Base-by-base conservation (phyloP, 1,140 invertebrate genomes). In the Drosophila elegans region DNA sequence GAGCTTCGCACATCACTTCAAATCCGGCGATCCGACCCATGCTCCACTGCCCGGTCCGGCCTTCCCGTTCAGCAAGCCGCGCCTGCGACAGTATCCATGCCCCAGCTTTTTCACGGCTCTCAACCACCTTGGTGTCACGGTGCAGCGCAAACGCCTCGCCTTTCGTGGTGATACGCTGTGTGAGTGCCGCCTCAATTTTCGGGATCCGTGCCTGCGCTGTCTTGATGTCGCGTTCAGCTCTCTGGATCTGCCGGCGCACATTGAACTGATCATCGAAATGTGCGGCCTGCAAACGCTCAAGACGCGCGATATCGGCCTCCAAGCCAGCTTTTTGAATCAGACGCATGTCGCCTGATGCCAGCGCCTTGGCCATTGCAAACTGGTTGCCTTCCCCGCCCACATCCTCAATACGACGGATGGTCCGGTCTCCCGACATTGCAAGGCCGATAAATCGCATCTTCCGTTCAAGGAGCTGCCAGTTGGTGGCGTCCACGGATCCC, bases 181-280 rank as follows among this genome's bases (percentile, higher is more conserved):
- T 16, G 13, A 44, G 13, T 44, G 41, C 41, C 41, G 41, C 41
- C 41, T 44, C 41, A 44, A 44, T 44, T 44, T 44, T 44, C 41
- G 41, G 41, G 4, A 44, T 44, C 6, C 34, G 34, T 36, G 34
- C 4, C 34, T 36, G 34, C 2, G 34, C 34, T 36, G 34, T 36
- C 34, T 36, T 2, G 34, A 36, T 36, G 34, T 36, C 34, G 34
- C 34, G 34, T 36, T 36, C 34, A 36, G 34, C 34, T 36, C 34
- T 36, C 34, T 41, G 39, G 39, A 41, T 41, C 39, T 41, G 39
- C 11, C 39, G 39, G 4, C 39, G 39, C 39, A 41, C 39, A 41
- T 44, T 44, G 42, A 44, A 44, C 42, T 44, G 42, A 44, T 44
- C 42, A 44, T 44, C 42, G 42, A 44, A 44, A 44, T 44, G 42